Evolutionary conservation across 92 coral and sea anemone species (phyloP).

Genomic region (Epizoanthus fatuus): DNA sequence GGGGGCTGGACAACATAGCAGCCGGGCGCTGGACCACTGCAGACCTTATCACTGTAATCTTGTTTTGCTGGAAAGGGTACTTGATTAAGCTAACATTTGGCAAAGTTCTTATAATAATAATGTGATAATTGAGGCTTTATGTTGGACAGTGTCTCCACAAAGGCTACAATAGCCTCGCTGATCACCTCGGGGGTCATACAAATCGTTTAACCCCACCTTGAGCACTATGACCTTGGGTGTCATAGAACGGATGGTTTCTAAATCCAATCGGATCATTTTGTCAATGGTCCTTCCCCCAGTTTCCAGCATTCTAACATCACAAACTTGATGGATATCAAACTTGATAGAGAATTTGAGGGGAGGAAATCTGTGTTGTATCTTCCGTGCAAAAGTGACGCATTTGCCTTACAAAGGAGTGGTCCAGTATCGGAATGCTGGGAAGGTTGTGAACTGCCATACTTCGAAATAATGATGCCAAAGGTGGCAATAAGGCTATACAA

Average conservation of each 20-base stretch:
- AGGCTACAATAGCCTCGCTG: background rate
- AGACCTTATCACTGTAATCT: no score
- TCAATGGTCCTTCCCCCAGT: background rate
- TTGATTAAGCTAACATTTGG: no score
- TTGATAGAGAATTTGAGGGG: background rate
- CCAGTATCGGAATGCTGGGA: background rate
- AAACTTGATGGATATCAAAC: background rate
- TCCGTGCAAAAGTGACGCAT: background rate
- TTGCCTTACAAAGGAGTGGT: background rate
- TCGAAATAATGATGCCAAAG: no score
- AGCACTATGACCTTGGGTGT: background rate
- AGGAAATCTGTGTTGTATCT: background rate
- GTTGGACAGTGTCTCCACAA: background rate
- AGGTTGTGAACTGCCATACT: background rate
- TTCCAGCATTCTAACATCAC: background rate
- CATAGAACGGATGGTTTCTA: background rate
- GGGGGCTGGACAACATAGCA: no score
- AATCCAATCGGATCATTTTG: background rate
- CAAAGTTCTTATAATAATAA: no score
- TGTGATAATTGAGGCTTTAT: no score
- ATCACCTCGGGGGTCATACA: background rate
- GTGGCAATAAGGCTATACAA: no score
- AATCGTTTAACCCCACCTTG: background rate
- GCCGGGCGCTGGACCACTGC: no score
- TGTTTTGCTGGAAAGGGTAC: no score